These are phyloP conservation scores for Zhuqinia jingwanae DNA, from an alignment of 2,888 invertebrate species.

Conservation along the genomic window DNA sequence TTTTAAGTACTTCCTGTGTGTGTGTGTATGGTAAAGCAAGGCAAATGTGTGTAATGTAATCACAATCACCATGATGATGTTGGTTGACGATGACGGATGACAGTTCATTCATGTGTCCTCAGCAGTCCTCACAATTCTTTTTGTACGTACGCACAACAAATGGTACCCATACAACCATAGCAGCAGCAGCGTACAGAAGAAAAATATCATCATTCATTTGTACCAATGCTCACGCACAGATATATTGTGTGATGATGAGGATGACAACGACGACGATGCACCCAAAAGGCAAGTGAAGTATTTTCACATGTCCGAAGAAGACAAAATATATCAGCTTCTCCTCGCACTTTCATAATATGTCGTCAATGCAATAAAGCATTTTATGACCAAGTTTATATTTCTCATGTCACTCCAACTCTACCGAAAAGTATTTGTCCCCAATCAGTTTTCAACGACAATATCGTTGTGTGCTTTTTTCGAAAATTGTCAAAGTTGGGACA, in stretches of 20 bases:
- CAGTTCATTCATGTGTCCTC: constrained; percentile 44
- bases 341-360: too few species aligned
- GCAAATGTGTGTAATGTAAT: constrained; percentile 30
- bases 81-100: constrained; percentile 58
- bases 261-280: background rate
- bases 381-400: background rate
- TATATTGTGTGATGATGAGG: background rate
- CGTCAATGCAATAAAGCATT: too few species aligned
- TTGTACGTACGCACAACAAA: background rate
- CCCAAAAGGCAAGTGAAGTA: background rate
- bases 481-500: too few species aligned
- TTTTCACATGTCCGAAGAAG: background rate
- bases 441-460: too few species aligned
- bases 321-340: too few species aligned
- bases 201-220: background rate
- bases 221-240: background rate
- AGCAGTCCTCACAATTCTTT: background rate
- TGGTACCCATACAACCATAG: constrained; percentile 2
- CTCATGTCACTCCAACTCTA: constrained; percentile 19
- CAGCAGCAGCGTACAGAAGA: background rate
- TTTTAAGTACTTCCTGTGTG: constrained; percentile 63
- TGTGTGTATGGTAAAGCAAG: background rate
- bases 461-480: too few species aligned
- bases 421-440: background rate
- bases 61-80: constrained; percentile 4